Evolutionary conservation across 1,140 invertebrate species (phyloP), one percentile per base, ranked within the genome.

Genomic region (Platorchestia sp.): DNA sequence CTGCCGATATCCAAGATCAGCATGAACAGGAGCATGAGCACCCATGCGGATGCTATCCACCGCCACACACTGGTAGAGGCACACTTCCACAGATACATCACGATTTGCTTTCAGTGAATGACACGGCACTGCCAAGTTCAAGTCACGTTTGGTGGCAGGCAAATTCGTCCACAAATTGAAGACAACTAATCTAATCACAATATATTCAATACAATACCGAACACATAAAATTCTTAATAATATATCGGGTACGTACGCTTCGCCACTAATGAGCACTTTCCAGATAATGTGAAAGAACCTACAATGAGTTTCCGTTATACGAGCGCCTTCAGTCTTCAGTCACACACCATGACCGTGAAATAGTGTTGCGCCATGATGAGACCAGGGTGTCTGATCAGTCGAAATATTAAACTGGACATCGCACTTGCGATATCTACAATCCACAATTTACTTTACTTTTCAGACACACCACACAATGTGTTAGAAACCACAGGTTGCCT

Each of bases 341-440:
- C 91, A 93, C 91, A 93, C 91, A 93, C 91, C 91, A 93, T 93
- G 3, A 93, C 91, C 3, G 91, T 93, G 44, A 93, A 93, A 7
- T 44, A n/a, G 36, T 93, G 91, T 93, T 93, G 43, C 45, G 45
- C 43, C 43, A 93, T 47, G 40, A 47, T 93, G 6, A 93, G 43
- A 93, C 10, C 40, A 14, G 43, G 43, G 14, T 40, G 91, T 93
- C 43, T 93, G 7, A 47, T 93, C 5, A 45, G 45, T 40, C 91
- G 43, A n/a, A 45, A 93, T 45, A 93, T 93, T 45, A 93, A 47
- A 36, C 43, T 45, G 47, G 10, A 93, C 91, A 93, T 93, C 45
- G 91, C 91, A 91, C 86, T 6, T 86, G 36, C 43, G n/a, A 41
- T 5, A 89, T 3, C 7, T 89, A 42, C 14, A 42, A 41, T 41